A percentile compares a stretch with the other conserved stretches of the same genome.
phyloP scores from a whole-genome alignment of 2,113 vertebrate genomes.

The Syngnathoides biaculeatus region DNA sequence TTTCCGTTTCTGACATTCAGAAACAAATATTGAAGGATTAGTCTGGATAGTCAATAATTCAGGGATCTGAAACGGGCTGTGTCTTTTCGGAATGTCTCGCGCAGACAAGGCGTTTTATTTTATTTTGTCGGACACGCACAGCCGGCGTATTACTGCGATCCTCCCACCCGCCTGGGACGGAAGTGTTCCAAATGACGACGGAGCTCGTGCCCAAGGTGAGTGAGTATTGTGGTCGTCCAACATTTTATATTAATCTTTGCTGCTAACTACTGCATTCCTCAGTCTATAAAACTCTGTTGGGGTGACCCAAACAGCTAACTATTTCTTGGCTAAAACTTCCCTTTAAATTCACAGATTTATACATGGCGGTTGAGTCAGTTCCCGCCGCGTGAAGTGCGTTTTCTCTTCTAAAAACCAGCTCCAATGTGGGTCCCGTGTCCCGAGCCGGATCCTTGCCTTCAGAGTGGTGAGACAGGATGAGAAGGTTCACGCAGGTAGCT shows the following conservation, averaged over 20 bases:
- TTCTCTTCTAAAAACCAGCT: constrained; percentile 8
- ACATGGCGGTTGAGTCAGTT: not conserved
- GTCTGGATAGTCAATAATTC: not conserved
- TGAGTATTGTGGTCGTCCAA: constrained; percentile 6
- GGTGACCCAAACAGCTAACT: not conserved
- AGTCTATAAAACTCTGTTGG: too few relatives aligned
- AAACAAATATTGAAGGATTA: constrained; percentile 3
- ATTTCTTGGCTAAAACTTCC: not conserved
- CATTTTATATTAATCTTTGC: too few relatives aligned
- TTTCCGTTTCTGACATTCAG: constrained; percentile 24
- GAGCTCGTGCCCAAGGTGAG: constrained; percentile 23
- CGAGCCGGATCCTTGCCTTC: constrained; percentile 81
- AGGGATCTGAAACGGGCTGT: not conserved
- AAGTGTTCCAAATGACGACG: constrained; percentile 37
- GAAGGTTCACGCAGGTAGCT: constrained; percentile 96
- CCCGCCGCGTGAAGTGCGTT: not conserved
- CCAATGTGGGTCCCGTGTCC: constrained; percentile 7
- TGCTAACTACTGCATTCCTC: too few relatives aligned
- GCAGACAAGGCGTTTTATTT: constrained; percentile 18
- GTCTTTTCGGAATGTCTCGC: not conserved
- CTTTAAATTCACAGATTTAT: not conserved
- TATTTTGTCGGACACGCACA: constrained; percentile 14
- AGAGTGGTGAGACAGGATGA: constrained; percentile 99
- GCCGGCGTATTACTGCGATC: constrained; percentile 20
- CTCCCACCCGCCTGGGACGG: constrained; percentile 14